Conservation (phyloP, 2,888 invertebrate species). For the Arenicola marina region DNA sequence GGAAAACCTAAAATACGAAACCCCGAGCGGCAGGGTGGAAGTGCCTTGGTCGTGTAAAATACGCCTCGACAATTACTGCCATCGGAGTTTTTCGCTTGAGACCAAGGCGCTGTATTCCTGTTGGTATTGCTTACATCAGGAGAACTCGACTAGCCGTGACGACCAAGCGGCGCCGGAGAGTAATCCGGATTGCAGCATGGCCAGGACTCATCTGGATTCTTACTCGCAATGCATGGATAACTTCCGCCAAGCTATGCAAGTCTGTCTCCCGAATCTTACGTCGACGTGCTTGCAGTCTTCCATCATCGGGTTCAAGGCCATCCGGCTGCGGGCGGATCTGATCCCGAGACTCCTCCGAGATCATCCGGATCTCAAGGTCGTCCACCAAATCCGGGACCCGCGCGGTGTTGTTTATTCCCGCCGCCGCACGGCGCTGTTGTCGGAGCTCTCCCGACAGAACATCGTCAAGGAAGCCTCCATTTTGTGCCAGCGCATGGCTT, state of each 20-base stretch:
- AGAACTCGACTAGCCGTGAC: neutral
- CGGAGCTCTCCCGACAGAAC: neutral
- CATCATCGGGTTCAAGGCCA: neutral
- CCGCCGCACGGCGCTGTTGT: neutral
- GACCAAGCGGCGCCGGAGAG: neutral
- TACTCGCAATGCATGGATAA: neutral
- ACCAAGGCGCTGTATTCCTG: neutral
- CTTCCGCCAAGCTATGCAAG: neutral
- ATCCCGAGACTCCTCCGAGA: neutral
- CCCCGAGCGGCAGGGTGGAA: neutral
- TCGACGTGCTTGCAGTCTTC: neutral
- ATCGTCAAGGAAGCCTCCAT: neutral
- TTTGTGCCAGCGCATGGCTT: neutral
- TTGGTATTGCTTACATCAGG: neutral
- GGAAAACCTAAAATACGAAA: too few relatives aligned
- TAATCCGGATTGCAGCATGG: neutral
- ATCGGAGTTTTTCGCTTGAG: neutral
- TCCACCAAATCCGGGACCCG: neutral
- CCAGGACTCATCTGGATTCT: neutral
- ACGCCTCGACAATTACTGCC: neutral
- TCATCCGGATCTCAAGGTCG: conserved; percentile 2
- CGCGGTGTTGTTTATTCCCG: neutral
- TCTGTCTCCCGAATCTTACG: neutral
- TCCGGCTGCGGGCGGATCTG: neutral
- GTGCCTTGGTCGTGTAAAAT: neutral